Evolutionary conservation across 2,888 invertebrate species (phyloP).

Genomic region (Spilosoma lubricipeda): DNA sequence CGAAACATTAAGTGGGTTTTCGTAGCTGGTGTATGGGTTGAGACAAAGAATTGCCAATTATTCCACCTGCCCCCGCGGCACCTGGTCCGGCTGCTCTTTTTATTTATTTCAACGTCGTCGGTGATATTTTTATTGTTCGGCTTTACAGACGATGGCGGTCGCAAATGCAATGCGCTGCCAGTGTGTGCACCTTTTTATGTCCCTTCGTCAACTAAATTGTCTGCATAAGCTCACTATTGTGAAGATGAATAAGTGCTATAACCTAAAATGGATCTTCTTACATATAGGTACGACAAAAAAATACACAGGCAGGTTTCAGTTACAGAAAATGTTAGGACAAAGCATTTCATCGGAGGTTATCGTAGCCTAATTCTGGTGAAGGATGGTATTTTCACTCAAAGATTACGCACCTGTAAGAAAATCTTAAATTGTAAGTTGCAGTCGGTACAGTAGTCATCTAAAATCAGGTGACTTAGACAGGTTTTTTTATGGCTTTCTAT

Average conservation of each 20-base stretch:
- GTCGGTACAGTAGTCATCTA: too few relatives aligned
- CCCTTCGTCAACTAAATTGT: conserved; percentile 56
- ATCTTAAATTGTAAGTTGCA: too few relatives aligned
- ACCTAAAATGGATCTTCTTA: not conserved
- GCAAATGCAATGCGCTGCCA: conserved; percentile 66
- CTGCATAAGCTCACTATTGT: conserved; percentile 46
- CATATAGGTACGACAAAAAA: not conserved
- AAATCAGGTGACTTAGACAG: too few relatives aligned
- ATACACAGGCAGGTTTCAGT: not conserved
- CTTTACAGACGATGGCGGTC: conserved; percentile 69
- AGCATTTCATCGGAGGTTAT: too few relatives aligned
- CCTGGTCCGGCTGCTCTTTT: conserved; percentile 83
- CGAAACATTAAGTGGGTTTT: conserved; percentile 73
- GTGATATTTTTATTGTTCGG: conserved; percentile 85
- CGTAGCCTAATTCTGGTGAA: too few relatives aligned
- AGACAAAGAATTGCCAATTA: conserved; percentile 86
- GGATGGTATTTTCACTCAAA: too few relatives aligned
- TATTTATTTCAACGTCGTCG: conserved; percentile 83
- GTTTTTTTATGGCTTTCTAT: too few relatives aligned
- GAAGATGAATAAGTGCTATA: conserved; percentile 37
- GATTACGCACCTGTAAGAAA: too few relatives aligned
- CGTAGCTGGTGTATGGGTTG: conserved; percentile 72
- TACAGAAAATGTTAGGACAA: not conserved
- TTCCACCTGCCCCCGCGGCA: conserved; percentile 84
- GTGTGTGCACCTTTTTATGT: conserved; percentile 62